Conservation (phyloP, 23 tunicate genomes). For the Trididemnum clinides region DNA sequence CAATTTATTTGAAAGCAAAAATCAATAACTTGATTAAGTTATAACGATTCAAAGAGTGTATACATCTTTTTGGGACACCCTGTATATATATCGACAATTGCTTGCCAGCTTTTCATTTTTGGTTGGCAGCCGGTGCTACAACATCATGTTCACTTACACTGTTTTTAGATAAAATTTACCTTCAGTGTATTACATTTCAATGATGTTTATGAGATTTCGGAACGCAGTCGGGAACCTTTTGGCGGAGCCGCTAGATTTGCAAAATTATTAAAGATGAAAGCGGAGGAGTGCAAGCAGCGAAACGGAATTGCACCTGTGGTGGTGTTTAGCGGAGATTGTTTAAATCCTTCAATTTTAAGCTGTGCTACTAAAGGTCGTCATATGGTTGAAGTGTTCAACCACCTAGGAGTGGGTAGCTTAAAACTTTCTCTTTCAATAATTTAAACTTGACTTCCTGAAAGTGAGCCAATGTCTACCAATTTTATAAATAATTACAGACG, state of each 20-base stretch:
- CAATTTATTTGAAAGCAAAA: too few species aligned
- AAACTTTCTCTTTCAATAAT: too few species aligned
- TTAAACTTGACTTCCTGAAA: too few species aligned
- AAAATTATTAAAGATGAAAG: not conserved
- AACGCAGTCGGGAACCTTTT: conserved; percentile 54
- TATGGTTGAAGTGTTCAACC: conserved; percentile 83
- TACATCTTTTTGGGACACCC: too few species aligned
- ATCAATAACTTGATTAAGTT: too few species aligned
- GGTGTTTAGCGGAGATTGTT: conserved; percentile 86
- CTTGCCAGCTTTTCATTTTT: too few species aligned
- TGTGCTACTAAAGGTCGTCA: conserved; percentile 91
- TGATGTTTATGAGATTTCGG: conserved; percentile 89
- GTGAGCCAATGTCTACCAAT: too few species aligned
- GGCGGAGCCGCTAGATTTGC: conserved; percentile 89
- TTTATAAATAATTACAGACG: too few species aligned
- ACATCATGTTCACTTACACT: too few species aligned
- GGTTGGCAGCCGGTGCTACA: too few species aligned
- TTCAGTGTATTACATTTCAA: conserved; percentile 83
- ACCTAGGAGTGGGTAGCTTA: conserved; percentile 64
- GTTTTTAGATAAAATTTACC: conserved; percentile 30
- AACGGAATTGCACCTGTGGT: conserved; percentile 59
- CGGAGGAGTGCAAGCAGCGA: not conserved
- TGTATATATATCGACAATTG: too few species aligned
- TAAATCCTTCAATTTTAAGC: conserved; percentile 86
- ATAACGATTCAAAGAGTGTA: too few species aligned